Evolutionary conservation across 1,140 invertebrate species (phyloP), one percentile per base, ranked within the genome.

Genomic region (Drosophila kepulauana): DNA sequence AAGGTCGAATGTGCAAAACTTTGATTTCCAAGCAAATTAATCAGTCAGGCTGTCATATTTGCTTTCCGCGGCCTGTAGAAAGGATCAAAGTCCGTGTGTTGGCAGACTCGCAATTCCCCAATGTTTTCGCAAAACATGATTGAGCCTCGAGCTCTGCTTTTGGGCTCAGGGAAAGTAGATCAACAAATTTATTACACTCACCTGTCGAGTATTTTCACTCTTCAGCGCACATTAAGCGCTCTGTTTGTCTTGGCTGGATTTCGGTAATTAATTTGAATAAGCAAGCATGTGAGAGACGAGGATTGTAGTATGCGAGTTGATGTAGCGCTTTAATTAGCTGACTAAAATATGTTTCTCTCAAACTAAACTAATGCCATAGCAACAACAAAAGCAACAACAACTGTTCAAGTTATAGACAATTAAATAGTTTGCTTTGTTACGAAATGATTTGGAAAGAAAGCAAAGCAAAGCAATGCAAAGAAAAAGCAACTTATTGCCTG

Each of bases 211-310:
- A 28, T 28, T 41, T 52, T 38, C 38, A 20, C 16, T 15, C 11
- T 57, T 11, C 35, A 15, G 7, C 30, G 30, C n/a, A 57, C 10
- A 59, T 46, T 46, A 15, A 30, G 8, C 41, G 56, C 16, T 3
- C 16, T 5, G 43, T 6, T 48, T 56, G 43, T 30, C 51, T 62
- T 56, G 63, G 48, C 46, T 16, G 38, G 58, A 48, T 45, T 77
- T 46, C 38, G 35, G 41, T 74, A 77, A 79, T 79, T 79, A 79
- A 77, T 79, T 79, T 77, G 74, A 73, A 68, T 74, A 35, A 41
- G 15, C 45, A 63, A 65, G 75, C 51, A 72, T 46, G 72, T 48
- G 41, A 45, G 20, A 25, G 20, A 38, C 33, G 48, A 38, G 35
- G 35, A 33, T 7, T 33, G 20, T n/a, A 65, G 20, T n/a, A 62